A percentile compares a stretch with the other conserved stretches of the same genome.
Evolutionary conservation across 2,113 vertebrate species (phyloP).

Genomic region (Chaenogobius annularis): DNA sequence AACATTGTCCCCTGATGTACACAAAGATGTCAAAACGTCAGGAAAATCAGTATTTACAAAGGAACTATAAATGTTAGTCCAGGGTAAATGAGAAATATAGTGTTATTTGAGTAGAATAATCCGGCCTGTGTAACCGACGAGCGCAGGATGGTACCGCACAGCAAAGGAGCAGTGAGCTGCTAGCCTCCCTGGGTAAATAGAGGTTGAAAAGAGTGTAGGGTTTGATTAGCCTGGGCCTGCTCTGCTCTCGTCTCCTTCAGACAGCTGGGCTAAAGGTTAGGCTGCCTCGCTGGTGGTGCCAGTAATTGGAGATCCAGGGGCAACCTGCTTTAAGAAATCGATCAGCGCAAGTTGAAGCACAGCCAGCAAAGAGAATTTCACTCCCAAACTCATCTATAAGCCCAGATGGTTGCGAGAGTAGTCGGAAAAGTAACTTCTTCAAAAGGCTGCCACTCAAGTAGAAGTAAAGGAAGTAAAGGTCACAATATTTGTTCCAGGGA

Average conservation of each 20-base stretch:
- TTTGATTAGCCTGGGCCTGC: constrained; percentile 48
- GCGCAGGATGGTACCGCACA: constrained; percentile 36
- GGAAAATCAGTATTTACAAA: constrained; percentile 12
- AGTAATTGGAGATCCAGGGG: constrained; percentile 58
- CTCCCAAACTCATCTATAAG: constrained; percentile 27
- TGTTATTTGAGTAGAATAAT: constrained; percentile 6
- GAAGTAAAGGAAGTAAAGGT: neutral
- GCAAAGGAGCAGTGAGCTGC: constrained; percentile 41
- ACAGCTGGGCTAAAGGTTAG: constrained; percentile 55
- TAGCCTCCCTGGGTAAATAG: constrained; percentile 58
- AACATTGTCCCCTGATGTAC: constrained; percentile 14
- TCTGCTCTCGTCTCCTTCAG: constrained; percentile 35
- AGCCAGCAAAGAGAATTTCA: constrained; percentile 24
- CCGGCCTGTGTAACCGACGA: constrained; percentile 16
- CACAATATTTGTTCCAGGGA: neutral
- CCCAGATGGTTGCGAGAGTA: neutral
- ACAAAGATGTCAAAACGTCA: neutral
- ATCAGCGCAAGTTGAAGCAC: constrained; percentile 29
- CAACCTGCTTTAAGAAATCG: constrained; percentile 40
- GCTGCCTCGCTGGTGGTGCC: constrained; percentile 27
- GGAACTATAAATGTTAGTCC: neutral
- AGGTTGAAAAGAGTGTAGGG: constrained; percentile 53
- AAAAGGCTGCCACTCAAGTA: neutral
- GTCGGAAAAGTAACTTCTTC: neutral
- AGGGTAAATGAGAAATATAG: neutral